A percentile compares a stretch with the other conserved stretches of the same genome.
Evolutionary conservation across 2,888 invertebrate species (phyloP).

Genomic region (Ceratothoa steindachneri): DNA sequence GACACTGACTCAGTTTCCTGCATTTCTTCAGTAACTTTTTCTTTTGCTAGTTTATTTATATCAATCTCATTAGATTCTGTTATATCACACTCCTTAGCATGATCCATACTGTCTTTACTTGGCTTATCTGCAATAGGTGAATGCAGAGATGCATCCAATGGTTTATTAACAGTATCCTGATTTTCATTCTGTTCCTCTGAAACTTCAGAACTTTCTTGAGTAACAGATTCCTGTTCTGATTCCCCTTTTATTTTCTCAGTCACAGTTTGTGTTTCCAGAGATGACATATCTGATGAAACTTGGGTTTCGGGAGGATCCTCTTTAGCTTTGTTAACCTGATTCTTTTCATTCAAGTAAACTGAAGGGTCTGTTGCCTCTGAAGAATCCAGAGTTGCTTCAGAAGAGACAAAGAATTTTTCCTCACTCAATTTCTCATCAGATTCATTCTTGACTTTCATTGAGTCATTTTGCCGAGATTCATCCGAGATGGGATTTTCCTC

Average conservation of each 20-base stretch:
- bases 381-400: no score
- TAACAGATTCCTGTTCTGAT: constrained; percentile 15
- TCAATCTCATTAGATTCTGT: background rate
- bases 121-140: background rate
- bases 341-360: background rate
- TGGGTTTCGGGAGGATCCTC: background rate
- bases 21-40: background rate
- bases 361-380: no score
- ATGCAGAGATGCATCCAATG: background rate
- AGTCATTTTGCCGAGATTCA: constrained; percentile 6
- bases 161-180: background rate
- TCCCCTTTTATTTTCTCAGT: constrained; percentile 9
- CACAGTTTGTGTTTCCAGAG: constrained; percentile 1
- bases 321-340: background rate
- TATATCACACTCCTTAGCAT: no score
- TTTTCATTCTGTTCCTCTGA: background rate
- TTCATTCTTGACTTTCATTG: background rate
- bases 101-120: background rate
- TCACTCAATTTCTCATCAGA: no score
- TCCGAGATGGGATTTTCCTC: background rate
- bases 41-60: background rate
- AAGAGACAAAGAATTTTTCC: no score
- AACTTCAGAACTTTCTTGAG: background rate
- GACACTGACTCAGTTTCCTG: background rate
- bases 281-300: background rate